Base-by-base conservation (phyloP, 2,797 vertebrate genomes). In the Siniperca obscura region DNA sequence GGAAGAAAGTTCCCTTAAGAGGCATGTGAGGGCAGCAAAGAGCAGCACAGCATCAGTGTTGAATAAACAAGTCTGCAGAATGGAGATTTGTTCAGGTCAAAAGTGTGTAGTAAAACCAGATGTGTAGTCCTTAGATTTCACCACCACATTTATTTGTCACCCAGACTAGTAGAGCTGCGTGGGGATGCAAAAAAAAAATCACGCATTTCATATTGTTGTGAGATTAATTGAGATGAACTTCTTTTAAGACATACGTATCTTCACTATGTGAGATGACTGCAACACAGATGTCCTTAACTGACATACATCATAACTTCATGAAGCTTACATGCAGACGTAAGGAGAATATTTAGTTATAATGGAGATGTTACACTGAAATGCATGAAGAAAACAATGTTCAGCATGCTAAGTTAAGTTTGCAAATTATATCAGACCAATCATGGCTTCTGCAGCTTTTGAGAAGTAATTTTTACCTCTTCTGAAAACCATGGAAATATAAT, bases 21-120 rank as follows among this genome's bases (percentile, higher is more conserved):
- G 40, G 22, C 94, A 90, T 85, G 56, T 55, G 92, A 91, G 91
- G 90, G 92, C 93, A 93, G 93, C 90, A 93, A 74, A 92, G 91
- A 88, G 88, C 89, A 92, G 69, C 25, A 17, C 27, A 85, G 55
- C 38, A 21, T 70, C 68, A n/a, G 36, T 10, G 38, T 4, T 81
- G 48, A 72, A 62, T 53, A 14, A 66, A 42, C 13, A 75, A n/a
- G 12, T 40, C 21, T 79, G 57, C 70, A 85, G 30, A 71, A 16
- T 7, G 48, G 17, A 3, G 17, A 64, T 64, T 42, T 79, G 25
- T 61, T 52, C 27, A 70, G 13, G 40, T 80, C 34, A 55, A 27
- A 87, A 25, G 19, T 80, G 11, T 66, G 36, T 5, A 27, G 21
- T 30, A 53, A 27, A 57, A 60, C 27, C 12, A 2, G 25, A 46